Base-by-base conservation (phyloP, 92 coral and sea anemone genomes). In the Actinernus sp. region DNA sequence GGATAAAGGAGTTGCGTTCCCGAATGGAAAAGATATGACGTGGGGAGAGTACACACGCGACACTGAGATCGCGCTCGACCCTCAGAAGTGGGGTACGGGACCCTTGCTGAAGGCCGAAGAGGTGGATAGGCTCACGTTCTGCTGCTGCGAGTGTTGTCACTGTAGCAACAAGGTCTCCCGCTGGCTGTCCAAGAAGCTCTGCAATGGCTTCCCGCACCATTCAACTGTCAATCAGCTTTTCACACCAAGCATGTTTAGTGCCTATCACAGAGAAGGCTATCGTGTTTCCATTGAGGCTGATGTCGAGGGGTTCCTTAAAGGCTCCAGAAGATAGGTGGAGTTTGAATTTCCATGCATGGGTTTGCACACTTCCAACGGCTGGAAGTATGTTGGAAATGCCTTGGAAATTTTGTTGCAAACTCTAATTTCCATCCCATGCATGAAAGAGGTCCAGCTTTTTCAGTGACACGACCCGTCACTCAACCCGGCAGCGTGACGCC, bases 91-190 rank as follows among this genome's bases (percentile, higher is more conserved):
- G 98, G 96, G 96, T 29, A 52, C 74, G 18, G 95, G 97, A 8
- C 95, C 95, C 16, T 92, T 83, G 2, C 80, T 92, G n/a, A 50
- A 61, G 3, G 78, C 79, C 27, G 79, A 80, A 7, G 95, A 88
- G 34, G 91, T 85, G 37, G 97, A 92, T 46, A 70, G 91, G 26
- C 73, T 92, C 20, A 92, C 97, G 22, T 92, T 79, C 37, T 88
- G 97, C 64, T 92, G 97, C 55, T 92, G 97, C 41, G 93, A 86
- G 55, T 79, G 84, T 52, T 92, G 97, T 58, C 97, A 92, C 38
- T 61, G 80, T 36, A 75, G 55, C 64, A 46, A 47, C n/a, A 59
- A 4, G 2, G 25, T 31, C 19, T 33, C 59, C 38, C 70, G 39
- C 6, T 62, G 48, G 73, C 25, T 77, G 20, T 88, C 93, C 16